A percentile compares a stretch with the other conserved stretches of the same genome.
Evolutionary conservation across 2,888 invertebrate species (phyloP).

Genomic region (Limnephilus rhombicus): DNA sequence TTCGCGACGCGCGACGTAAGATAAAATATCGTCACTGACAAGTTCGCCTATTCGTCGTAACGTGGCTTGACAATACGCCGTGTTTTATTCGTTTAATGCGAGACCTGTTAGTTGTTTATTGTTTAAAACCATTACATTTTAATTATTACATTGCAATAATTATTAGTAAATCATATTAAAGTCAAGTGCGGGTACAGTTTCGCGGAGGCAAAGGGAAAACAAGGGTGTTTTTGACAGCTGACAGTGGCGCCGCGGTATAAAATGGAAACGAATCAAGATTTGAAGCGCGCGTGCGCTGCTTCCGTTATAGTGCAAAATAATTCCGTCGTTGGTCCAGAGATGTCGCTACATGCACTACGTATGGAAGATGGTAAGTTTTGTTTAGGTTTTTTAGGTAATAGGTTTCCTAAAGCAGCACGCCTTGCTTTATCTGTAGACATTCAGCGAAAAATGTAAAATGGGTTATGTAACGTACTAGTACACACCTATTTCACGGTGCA

Average conservation of each 20-base stretch:
- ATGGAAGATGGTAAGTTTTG: conserved; percentile 5
- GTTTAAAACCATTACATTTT: neutral
- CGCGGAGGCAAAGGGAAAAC: neutral
- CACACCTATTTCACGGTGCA: too few species aligned
- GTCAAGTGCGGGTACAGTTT: neutral
- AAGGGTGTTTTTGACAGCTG: conserved; percentile 36
- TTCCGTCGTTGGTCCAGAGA: conserved; percentile 66
- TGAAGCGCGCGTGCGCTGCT: conserved; percentile 68
- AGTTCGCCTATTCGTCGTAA: conserved; percentile 8
- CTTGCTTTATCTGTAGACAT: too few species aligned
- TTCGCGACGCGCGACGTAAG: conserved; percentile 7
- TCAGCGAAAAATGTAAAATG: too few species aligned
- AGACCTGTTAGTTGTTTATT: neutral
- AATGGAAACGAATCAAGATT: conserved; percentile 58
- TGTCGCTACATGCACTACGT: conserved; percentile 30
- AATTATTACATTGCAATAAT: neutral
- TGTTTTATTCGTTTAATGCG: neutral
- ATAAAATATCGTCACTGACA: conserved; percentile 29
- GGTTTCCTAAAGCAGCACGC: too few species aligned
- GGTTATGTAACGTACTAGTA: too few species aligned
- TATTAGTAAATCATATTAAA: neutral
- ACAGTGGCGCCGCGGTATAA: conserved; percentile 58
- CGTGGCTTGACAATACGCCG: neutral
- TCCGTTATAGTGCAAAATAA: conserved; percentile 70
- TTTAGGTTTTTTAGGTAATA: too few species aligned